Evolutionary conservation across 2,797 vertebrate genomes (phyloP).

Genomic region (Pitangus sulphuratus): DNA sequence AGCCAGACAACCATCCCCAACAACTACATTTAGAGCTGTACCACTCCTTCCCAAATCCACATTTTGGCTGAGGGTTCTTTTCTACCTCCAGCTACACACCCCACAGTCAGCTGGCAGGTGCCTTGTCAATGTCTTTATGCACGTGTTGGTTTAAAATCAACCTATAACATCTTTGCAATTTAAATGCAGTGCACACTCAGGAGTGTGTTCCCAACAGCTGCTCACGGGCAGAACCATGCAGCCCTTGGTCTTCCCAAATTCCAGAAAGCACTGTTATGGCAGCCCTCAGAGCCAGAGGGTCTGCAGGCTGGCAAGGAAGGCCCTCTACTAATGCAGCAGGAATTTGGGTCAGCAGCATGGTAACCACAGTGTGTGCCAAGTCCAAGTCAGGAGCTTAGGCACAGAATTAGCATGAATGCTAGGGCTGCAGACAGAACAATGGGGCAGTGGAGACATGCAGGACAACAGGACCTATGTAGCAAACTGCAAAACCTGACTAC

Average conservation of each 20-base stretch:
- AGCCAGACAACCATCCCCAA: neutral
- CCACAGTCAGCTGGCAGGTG: neutral
- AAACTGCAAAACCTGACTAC: neutral
- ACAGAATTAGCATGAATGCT: neutral
- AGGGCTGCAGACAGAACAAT: constrained; percentile 2
- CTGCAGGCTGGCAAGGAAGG: neutral
- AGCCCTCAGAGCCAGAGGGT: neutral
- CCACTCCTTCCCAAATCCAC: neutral
- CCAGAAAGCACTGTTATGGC: neutral
- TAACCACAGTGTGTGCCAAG: neutral
- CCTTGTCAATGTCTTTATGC: neutral
- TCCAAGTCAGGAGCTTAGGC: constrained; percentile 7
- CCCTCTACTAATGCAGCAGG: neutral
- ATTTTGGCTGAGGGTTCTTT: neutral
- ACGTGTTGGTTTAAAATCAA: neutral
- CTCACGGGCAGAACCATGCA: neutral
- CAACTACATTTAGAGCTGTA: neutral
- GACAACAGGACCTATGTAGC: neutral
- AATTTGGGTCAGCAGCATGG: constrained; percentile 9
- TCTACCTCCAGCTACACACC: neutral
- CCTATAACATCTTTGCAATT: neutral
- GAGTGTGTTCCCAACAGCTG: neutral
- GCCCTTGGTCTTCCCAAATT: neutral
- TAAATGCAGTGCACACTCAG: neutral
- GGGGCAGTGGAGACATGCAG: neutral